Base-by-base conservation (phyloP, 2,888 invertebrate genomes). In the Muschampia plurimacula region DNA sequence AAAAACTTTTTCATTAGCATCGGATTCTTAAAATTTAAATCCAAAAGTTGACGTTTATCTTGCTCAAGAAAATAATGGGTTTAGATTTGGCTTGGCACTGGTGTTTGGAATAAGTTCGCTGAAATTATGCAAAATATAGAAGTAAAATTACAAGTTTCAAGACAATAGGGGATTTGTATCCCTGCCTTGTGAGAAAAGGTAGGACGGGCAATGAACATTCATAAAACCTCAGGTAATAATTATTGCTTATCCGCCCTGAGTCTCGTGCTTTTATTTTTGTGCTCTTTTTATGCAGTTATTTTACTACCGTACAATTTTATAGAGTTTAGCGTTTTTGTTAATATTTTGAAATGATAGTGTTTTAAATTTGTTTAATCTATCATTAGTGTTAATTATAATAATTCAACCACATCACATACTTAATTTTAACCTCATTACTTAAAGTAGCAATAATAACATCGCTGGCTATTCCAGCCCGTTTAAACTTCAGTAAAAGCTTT, bases 1-100 rank as follows among this genome's bases (percentile, higher is more conserved):
- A 46, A 60, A 22, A 77, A 76, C 71, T 76, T 77, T 75, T 72
- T 76, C 74, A 66, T 66, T 71, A 59, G 44, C 22, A 7, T 57
- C 65, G 22, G 39, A 66, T 59, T 71, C 71, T 52, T 60, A 49
- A 66, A 60, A 71, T 59, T 36, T 28, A 71, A 59, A 59, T 46
- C 67, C 44, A 49, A 52, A 65, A 71, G 28, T 49, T 49, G 52
- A 62, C 60, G 36, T 69, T 69, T 62, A 69, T 69, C n/a, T 60
- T 22, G 49, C 68, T 49, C 36, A 15, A 59, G 70, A 66, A 60
- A 60, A 72, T 72, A 55, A 55, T 52, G 28, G 57, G 52, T 39
- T 62, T 67, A 60, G 49, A 62, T 67, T 22, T 22, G 22, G 22
- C 22, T 67, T 60, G 67, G 32, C 52, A 55, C 67, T 41, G 67